Evolutionary conservation across 2,113 vertebrate genomes (phyloP).

Genomic region (Ascaphus truei): DNA sequence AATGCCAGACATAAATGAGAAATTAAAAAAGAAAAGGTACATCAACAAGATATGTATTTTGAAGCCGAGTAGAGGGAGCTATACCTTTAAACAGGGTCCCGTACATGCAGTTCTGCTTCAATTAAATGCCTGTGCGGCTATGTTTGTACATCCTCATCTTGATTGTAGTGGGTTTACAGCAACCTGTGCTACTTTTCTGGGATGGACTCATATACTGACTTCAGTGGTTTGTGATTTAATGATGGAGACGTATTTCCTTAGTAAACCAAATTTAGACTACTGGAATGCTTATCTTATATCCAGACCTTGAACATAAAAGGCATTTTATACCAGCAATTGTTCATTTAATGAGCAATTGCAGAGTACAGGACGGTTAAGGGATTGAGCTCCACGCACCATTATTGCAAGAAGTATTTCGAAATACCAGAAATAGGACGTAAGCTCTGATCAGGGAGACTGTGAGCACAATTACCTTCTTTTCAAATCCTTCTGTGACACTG

Average conservation of each 20-base stretch:
- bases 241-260: constrained; percentile 75
- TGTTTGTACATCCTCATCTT: constrained; percentile 34
- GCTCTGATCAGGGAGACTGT: constrained; percentile 99
- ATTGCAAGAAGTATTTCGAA: constrained; percentile 96
- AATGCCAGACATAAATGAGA: too few species aligned
- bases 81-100: not conserved
- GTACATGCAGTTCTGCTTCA: constrained; percentile 3
- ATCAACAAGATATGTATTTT: too few species aligned
- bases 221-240: constrained; percentile 75
- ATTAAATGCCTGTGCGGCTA: constrained; percentile 34
- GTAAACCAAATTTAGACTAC: constrained; percentile 86
- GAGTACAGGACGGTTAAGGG: constrained; percentile 81
- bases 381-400: constrained; percentile 91
- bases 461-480: constrained; percentile 99
- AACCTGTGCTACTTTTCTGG: constrained; percentile 64
- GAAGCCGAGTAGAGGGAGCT: not conserved
- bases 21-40: too few species aligned
- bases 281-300: constrained; percentile 87
- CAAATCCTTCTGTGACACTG: constrained; percentile 99
- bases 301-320: constrained; percentile 83
- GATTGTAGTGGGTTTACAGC: constrained; percentile 33
- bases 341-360: constrained; percentile 92
- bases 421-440: constrained; percentile 97
- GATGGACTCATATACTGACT: constrained; percentile 69
- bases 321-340: constrained; percentile 86